These are phyloP conservation scores for Zaprionus lachaisei DNA, from an alignment of 1,140 invertebrate species.

Conservation along the genomic window DNA sequence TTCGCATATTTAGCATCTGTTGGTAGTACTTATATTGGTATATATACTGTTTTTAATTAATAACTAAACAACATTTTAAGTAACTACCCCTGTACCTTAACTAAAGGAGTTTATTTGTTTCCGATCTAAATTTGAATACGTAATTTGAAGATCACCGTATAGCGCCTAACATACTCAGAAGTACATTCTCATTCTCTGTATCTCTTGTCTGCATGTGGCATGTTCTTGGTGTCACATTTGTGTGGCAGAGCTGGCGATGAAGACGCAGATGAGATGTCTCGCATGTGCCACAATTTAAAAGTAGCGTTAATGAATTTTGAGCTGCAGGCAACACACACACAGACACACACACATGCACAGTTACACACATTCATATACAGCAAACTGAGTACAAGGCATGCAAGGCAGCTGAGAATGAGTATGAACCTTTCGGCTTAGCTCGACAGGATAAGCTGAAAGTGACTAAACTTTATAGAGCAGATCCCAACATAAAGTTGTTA, in stretches of 20 bases:
- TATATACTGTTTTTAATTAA: no score
- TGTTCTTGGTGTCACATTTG: conserved; percentile 66
- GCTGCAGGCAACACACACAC: conserved; percentile 39
- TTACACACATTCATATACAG: not conserved
- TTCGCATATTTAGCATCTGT: no score
- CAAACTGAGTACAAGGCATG: not conserved
- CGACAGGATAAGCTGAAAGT: conserved; percentile 38
- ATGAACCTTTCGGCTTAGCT: conserved; percentile 19
- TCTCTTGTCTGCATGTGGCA: not conserved
- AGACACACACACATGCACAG: not conserved
- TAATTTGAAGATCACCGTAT: no score
- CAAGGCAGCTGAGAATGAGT: conserved; percentile 7
- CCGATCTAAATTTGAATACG: no score
- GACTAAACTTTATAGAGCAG: conserved; percentile 42
- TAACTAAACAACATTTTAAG: no score
- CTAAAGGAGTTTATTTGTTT: no score
- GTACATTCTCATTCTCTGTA: no score
- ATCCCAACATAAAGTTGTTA: conserved; percentile 40
- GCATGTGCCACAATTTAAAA: conserved; percentile 78
- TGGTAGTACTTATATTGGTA: no score
- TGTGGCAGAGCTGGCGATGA: conserved; percentile 57
- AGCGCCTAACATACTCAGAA: no score
- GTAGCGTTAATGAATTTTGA: conserved; percentile 76
- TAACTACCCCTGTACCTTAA: no score
- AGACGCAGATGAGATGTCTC: conserved; percentile 31